Evolutionary conservation across 1,140 invertebrate species (phyloP).

Genomic region (Rhyzopertha dominica): DNA sequence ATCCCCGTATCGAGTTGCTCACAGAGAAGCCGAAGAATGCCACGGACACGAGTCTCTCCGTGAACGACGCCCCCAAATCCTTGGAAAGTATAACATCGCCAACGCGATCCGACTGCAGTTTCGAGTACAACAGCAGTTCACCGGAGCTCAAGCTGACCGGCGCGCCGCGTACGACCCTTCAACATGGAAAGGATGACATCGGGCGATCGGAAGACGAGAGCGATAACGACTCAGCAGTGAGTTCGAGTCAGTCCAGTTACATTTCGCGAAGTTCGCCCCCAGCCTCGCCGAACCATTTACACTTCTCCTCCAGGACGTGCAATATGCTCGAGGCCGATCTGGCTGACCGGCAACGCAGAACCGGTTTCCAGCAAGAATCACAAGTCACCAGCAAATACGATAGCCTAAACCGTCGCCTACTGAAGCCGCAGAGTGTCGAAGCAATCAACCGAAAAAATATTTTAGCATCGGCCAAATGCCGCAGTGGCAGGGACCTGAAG

Average conservation of each 20-base stretch:
- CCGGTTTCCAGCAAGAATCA: conserved; percentile 50
- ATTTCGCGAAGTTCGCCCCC: conserved; percentile 67
- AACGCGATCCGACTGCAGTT: conserved; percentile 51
- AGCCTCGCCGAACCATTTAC: conserved; percentile 48
- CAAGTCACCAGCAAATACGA: conserved; percentile 52
- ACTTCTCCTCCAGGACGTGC: conserved; percentile 21
- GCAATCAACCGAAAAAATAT: conserved; percentile 83
- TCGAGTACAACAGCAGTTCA: conserved; percentile 47
- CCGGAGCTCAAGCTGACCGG: conserved; percentile 28
- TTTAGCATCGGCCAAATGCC: conserved; percentile 75
- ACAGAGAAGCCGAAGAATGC: no score
- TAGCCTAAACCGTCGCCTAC: conserved; percentile 53
- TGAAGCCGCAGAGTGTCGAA: conserved; percentile 72
- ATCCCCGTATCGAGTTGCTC: no score
- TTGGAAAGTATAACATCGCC: conserved; percentile 58
- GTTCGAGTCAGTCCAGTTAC: conserved; percentile 66
- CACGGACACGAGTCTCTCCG: no score
- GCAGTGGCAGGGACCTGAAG: conserved; percentile 67
- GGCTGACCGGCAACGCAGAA: no score
- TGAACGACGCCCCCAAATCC: conserved; percentile 49
- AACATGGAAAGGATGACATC: conserved; percentile 17
- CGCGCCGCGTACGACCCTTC: not conserved
- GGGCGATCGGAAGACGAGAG: conserved; percentile 59
- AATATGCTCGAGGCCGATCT: conserved; percentile 46
- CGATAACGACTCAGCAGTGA: conserved; percentile 82